These are phyloP conservation scores for Protaetia brevitarsis DNA, from an alignment of 1,140 invertebrate genomes.

Conservation along the genomic window DNA sequence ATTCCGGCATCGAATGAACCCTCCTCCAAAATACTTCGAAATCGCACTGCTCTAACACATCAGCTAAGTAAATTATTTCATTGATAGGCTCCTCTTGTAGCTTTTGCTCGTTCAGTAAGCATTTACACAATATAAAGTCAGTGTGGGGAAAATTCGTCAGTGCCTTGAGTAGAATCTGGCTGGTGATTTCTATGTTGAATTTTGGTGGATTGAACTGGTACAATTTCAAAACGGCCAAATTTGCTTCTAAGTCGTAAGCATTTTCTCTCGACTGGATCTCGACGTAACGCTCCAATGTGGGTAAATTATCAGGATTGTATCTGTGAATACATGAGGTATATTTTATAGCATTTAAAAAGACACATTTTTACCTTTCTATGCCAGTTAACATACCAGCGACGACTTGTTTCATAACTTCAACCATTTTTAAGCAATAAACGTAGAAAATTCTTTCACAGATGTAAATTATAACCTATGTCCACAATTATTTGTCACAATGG, in stretches of 20 bases:
- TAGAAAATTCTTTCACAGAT: not conserved
- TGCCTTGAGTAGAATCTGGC: conserved; percentile 87
- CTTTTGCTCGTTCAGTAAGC: conserved; percentile 83
- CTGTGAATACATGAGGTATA: conserved; percentile 51
- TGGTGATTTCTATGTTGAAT: conserved; percentile 79
- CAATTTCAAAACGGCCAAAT: conserved; percentile 84
- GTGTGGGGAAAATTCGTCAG: conserved; percentile 95
- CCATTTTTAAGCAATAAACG: conserved; percentile 50
- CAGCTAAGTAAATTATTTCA: conserved; percentile 84
- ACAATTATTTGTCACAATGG: no score
- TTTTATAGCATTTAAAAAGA: conserved; percentile 12
- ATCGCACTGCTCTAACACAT: conserved; percentile 90
- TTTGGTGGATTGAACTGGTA: conserved; percentile 94
- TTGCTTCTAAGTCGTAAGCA: conserved; percentile 94
- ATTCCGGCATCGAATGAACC: conserved; percentile 66
- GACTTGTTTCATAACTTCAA: conserved; percentile 72
- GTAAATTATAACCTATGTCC: not conserved
- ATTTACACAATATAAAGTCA: conserved; percentile 96
- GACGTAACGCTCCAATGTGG: conserved; percentile 87
- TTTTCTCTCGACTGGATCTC: conserved; percentile 91
- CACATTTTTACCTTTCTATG: conserved; percentile 66
- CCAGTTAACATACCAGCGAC: conserved; percentile 72
- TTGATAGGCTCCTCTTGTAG: conserved; percentile 78
- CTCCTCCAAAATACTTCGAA: conserved; percentile 88
- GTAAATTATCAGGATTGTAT: conserved; percentile 93